Base-by-base conservation (phyloP, 2,888 invertebrate genomes). In the Cenopis cana region DNA sequence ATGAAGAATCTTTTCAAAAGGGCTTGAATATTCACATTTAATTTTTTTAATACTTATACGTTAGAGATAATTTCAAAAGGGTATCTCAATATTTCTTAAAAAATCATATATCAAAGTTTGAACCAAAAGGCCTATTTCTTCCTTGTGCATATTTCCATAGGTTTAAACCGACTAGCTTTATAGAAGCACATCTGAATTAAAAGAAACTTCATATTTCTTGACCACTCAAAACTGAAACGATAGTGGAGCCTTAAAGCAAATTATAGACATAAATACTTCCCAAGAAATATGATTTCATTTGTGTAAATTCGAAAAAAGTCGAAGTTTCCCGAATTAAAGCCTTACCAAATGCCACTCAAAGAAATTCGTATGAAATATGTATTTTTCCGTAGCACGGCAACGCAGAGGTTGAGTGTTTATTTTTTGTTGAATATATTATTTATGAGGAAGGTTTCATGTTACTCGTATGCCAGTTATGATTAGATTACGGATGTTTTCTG, bases 221-320 rank as follows among this genome's bases (percentile, higher is more conserved):
- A 24, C 46, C 41, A 46, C 29, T 61, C 24, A 17, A 20, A 12
- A 10, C n/a, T n/a, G n/a, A 14, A 46, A 46, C 46, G 24, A 46
- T 41, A n/a, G 9, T 20, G 60, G 2, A 24, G 24, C 12, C 38
- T 20, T 12, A 61, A 61, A 24, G 36, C 17, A 14, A 24, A 24
- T 24, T 24, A 24, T 24, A 24, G 24, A 18, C 38, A 38, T 12
- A 61, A 61, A 24, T n/a, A 17, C 24, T 4, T 36, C 9, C 33
- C 0, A 14, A n/a, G 14, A 36, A 55, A 69, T 62, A 69, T 49
- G 49, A 62, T 49, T 56, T 24, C 61, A 36, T 55, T 36, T 49
- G 14, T 41, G 14, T 29, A 54, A 68, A 62, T 46, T 38, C n/a
- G 33, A 61, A 61, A 17, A 10, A 18, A 50, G 33, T 54, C 9